Base-by-base conservation (phyloP, 1,140 invertebrate genomes). In the Hylyphantes graminicola region DNA sequence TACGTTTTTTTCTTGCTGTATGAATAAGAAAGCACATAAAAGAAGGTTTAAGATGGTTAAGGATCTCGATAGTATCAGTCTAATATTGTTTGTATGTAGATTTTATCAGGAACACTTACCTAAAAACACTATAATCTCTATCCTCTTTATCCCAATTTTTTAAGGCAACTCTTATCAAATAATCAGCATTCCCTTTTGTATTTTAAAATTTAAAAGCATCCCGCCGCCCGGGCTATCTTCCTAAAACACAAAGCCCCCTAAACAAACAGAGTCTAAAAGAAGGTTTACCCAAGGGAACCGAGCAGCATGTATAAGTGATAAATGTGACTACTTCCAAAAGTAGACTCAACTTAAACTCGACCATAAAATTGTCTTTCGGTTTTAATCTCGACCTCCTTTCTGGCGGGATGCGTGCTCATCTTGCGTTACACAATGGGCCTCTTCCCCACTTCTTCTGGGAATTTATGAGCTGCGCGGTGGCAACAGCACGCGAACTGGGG, bases 301-400 rank as follows among this genome's bases (percentile, higher is more conserved):
- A 70, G 53, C 67, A 70, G 50, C 67, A 70, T 70, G 67, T 70
- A 51, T 70, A 51, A 70, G 67, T 70, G 67, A 70, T 70, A 70
- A 70, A 70, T 70, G 67, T 51, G 67, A 53, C 48, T 17, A 70
- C 50, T 70, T 51, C 48, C 12, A 7, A 51, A 51, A 70, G 67
- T 70, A 70, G 67, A 70, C 67, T 48, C 50, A 70, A 70, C 67
- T 70, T 70, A 70, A 70, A 70, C 67, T 70, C 48, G 51, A 70
- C 67, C 67, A 70, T 70, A 70, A 70, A 70, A 70, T 70, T 70
- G 67, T 70, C 67, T 70, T 70, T 70, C 67, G 53, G 11, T 70
- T 70, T 70, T 70, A 70, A 70, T 70, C 67, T 70, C 67, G 11
- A 17, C 35, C 15, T 19, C 21, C 48, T 70, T 51, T 51, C n/a